Base-by-base conservation (phyloP, 2,797 vertebrate genomes). In the Acanthurus lineatus region DNA sequence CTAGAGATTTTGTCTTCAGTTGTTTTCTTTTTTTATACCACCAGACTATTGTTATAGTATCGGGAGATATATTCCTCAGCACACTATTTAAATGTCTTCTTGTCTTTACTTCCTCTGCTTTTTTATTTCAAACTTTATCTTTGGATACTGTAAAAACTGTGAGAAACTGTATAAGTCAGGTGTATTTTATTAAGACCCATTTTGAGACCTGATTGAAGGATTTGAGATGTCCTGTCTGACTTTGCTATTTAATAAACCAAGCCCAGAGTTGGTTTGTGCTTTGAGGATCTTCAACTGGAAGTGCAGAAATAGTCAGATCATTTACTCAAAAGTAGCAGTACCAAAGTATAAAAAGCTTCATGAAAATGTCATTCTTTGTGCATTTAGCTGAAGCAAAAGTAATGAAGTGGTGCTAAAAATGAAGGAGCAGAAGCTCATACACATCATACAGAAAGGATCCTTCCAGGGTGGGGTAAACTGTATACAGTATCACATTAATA, bases 161-260 rank as follows among this genome's bases (percentile, higher is more conserved):
- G 97, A 97, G 93, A 95, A 95, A 96, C 96, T 97, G 98, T 97
- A 96, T 97, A 97, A 96, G 96, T 95, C 96, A 96, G 96, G 95
- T 97, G 96, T 98, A 98, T 98, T 99, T 99, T 99, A 97, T 96
- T 96, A 97, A 96, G 95, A 96, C 89, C 93, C 92, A 93, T 96
- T 93, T 96, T 95, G 94, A 96, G 94, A 96, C 94, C 94, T 94
- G 93, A 95, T 94, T 93, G 94, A 95, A 95, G 93, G 95, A 95
- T 96, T 91, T 92, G 86, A 96, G 93, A 94, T 90, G 88, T 95
- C 94, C 95, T 96, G 94, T 96, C 94, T 96, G 95, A 95, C 93
- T 95, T 95, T 96, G 96, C 95, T 97, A 98, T 98, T 98, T 97
- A 99, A 98, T 98, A 98, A 99, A 98, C 93, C 96, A 95, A 95